phyloP scores from a whole-genome alignment of 1,140 invertebrate genomes.

The Lethrus apterus region DNA sequence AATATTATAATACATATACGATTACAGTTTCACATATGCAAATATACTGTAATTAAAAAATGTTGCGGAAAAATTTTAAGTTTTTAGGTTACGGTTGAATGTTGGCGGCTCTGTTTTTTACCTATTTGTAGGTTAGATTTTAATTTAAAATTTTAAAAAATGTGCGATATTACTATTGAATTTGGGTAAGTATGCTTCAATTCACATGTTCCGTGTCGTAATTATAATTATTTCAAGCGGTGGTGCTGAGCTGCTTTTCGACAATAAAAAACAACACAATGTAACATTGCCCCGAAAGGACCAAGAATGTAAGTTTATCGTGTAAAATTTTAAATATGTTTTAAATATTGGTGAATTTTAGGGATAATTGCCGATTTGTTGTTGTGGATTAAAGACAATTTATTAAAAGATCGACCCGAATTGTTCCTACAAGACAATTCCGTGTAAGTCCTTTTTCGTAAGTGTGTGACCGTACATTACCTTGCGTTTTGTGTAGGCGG shows the following conservation, averaged over 20 bases:
- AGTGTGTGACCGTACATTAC: not conserved
- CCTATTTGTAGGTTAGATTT: slow-evolving; percentile 1
- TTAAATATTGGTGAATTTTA: slow-evolving; percentile 35
- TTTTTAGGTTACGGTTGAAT: too few species aligned
- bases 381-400: slow-evolving; percentile 75
- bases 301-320: slow-evolving; percentile 32
- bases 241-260: slow-evolving; percentile 80
- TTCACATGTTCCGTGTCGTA: too few species aligned
- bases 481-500: slow-evolving; percentile 56
- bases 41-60: too few species aligned
- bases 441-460: slow-evolving; percentile 62
- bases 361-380: slow-evolving; percentile 71
- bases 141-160: slow-evolving; percentile 2
- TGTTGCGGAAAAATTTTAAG: too few species aligned
- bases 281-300: slow-evolving; percentile 51
- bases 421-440: slow-evolving; percentile 80
- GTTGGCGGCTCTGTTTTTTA: too few species aligned
- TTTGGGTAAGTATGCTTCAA: slow-evolving; percentile 4
- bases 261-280: slow-evolving; percentile 67
- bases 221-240: slow-evolving; percentile 66
- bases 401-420: slow-evolving; percentile 78
- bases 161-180: slow-evolving; percentile 2
- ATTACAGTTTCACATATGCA: too few species aligned
- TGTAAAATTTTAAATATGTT: not conserved
- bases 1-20: too few species aligned